Base-by-base conservation (phyloP, 92 coral and sea anemone genomes). In the Epizoanthus rinbou region DNA sequence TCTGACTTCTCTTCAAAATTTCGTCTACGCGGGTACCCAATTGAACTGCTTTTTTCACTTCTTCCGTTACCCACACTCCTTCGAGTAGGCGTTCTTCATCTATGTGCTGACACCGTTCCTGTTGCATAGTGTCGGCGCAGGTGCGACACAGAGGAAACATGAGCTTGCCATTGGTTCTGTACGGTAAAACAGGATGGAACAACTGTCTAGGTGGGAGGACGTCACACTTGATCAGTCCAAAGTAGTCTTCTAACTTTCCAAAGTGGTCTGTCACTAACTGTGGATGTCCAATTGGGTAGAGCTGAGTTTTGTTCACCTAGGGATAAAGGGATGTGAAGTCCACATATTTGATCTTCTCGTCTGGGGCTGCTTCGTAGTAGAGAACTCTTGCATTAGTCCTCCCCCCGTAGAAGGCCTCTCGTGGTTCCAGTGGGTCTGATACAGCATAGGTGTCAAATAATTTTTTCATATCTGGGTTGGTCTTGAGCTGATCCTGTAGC, bases 171-270 rank as follows among this genome's bases (percentile, higher is more conserved):
- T 85, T 37, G 47, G 33, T 23, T 6, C 45, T 25, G 52, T 69
- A 74, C 19, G 95, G 95, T 0, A 91, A 75, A 10, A 91, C 86
- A 16, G 95, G 95, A 41, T 89, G 92, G 53, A 57, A 89, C 45
- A 89, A 72, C 47, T 83, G 81, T 5, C 87, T 85, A 0, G 92
- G 92, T 0, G 92, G 90, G 14, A 89, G 69, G 70, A 91, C 87
- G 0, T 81, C 74, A 66, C 90, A 86, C 57, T 91, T 88, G 25
- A 86, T 74, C 45, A 89, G 37, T 0, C 92, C 95, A 59, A 86
- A 88, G 67, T 85, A 89, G 17, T 47, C 72, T 57, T 70, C 67
- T 39, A 89, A 6, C 45, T 82, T 75, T 37, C 76, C 45, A 74
- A 83, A 86, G 63, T 86, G 70, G 22, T 83, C 81, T 18, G 87